A percentile compares a stretch with the other conserved stretches of the same genome.
Conservation (phyloP, 2,113 vertebrate genomes). For the Hippocampus guttulatus region DNA sequence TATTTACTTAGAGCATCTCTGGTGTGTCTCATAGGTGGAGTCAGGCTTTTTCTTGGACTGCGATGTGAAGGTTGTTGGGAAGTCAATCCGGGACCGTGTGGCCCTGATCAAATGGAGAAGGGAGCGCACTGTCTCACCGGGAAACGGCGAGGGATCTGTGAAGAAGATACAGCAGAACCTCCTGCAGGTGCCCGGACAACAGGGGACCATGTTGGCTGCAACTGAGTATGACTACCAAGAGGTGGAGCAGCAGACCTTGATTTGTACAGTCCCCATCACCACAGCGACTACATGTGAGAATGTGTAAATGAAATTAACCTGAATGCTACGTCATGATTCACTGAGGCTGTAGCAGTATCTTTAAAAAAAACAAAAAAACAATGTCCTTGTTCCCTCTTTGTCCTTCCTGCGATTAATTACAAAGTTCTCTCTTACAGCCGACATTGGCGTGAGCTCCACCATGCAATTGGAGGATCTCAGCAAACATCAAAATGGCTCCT, state of each 20-base stretch:
- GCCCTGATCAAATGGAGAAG: constrained; percentile 91
- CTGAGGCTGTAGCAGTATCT: too few relatives aligned
- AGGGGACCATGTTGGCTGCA: constrained; percentile 52
- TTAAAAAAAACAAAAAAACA: background rate
- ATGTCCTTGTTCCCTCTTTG: constrained; percentile 11
- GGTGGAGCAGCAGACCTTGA: constrained; percentile 75
- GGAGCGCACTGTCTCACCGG: constrained; percentile 76
- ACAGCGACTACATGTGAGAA: constrained; percentile 83
- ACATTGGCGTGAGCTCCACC: constrained; percentile 79
- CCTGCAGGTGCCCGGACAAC: constrained; percentile 77
- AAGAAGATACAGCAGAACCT: constrained; percentile 67
- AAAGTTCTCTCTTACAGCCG: constrained; percentile 72
- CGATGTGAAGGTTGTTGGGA: constrained; percentile 90
- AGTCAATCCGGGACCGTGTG: constrained; percentile 93
- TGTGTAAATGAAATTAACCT: background rate
- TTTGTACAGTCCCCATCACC: constrained; percentile 71
- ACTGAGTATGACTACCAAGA: constrained; percentile 79
- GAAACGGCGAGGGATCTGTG: constrained; percentile 58
- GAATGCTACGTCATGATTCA: background rate
- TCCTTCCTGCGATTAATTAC: constrained; percentile 22
- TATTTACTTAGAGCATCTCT: background rate
- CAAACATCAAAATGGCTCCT: constrained; percentile 83
- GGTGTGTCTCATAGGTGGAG: constrained; percentile 75
- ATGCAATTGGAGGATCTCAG: constrained; percentile 80
- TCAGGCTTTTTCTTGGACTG: constrained; percentile 95